phyloP scores from a whole-genome alignment of 1,140 invertebrate genomes.

The Drosophila parvula region DNA sequence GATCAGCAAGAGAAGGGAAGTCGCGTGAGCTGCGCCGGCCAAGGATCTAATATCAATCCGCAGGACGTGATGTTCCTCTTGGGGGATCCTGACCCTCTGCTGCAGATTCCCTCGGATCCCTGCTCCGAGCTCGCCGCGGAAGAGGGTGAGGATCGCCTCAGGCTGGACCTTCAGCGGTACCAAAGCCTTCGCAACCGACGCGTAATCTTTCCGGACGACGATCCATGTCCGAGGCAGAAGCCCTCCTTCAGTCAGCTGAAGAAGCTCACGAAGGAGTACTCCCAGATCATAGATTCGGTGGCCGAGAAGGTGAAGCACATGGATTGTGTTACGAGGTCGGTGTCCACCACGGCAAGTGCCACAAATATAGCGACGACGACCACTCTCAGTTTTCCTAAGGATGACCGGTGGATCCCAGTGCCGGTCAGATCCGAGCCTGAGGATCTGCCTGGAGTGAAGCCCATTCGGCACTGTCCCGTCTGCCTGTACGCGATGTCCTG shows the following conservation, averaged over 20 bases:
- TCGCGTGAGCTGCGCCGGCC: not conserved
- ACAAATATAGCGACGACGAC: not conserved
- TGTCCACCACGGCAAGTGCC: not conserved
- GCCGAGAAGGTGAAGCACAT: not conserved
- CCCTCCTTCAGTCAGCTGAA: conserved; percentile 2
- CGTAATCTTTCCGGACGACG: not conserved
- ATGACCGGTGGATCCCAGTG: conserved; percentile 33
- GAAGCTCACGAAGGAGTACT: conserved; percentile 12
- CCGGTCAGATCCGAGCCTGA: conserved; percentile 11
- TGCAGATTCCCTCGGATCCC: conserved; percentile 24
- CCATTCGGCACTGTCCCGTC: conserved; percentile 63
- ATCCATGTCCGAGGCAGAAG: not conserved
- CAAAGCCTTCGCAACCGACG: conserved; percentile 7
- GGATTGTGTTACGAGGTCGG: not conserved
- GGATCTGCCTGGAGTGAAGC: conserved; percentile 29
- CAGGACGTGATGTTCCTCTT: conserved; percentile 60
- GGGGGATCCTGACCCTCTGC: conserved; percentile 32
- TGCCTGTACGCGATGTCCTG: conserved; percentile 64
- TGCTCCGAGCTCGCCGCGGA: conserved; percentile 26
- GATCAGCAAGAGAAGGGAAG: not conserved
- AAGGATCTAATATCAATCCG: conserved; percentile 17
- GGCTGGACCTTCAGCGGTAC: conserved; percentile 58
- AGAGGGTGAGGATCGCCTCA: conserved; percentile 35
- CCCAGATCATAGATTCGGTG: conserved; percentile 25
- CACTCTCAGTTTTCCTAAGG: not conserved